A percentile compares a stretch with the other conserved stretches of the same genome.
These are phyloP conservation scores for Protonemura montana DNA, from an alignment of 2,888 invertebrate genomes.

Conservation along the genomic window DNA sequence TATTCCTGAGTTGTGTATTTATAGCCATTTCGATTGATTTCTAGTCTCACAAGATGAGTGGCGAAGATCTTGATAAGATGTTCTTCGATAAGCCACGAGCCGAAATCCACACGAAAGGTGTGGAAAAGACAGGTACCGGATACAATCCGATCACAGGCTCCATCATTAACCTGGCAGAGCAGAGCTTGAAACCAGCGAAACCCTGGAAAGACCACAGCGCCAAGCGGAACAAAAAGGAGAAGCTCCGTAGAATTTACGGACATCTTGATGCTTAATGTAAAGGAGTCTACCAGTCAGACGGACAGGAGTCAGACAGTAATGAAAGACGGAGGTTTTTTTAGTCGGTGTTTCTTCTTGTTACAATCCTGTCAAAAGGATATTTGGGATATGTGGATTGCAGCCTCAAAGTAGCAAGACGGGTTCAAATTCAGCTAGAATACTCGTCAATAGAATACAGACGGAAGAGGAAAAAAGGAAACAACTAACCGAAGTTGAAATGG, in stretches of 20 bases:
- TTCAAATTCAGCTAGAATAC: too few relatives aligned
- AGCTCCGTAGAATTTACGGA: constrained; percentile 83
- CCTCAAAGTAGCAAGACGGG: too few relatives aligned
- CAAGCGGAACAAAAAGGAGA: constrained; percentile 85
- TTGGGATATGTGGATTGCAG: too few relatives aligned
- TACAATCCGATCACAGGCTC: constrained; percentile 52
- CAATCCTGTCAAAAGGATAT: too few relatives aligned
- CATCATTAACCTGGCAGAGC: constrained; percentile 49
- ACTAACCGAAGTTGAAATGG: too few relatives aligned
- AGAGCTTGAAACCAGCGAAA: constrained; percentile 75
- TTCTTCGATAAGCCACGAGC: constrained; percentile 64
- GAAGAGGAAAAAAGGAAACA: too few relatives aligned
- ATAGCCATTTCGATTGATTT: constrained; percentile 26
- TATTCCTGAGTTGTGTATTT: too few relatives aligned
- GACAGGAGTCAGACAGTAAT: too few relatives aligned
- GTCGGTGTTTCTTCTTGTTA: too few relatives aligned
- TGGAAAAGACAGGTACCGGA: constrained; percentile 40
- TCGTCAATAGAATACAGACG: too few relatives aligned
- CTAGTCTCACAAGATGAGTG: constrained; percentile 56
- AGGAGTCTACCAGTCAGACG: too few relatives aligned
- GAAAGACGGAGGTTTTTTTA: too few relatives aligned
- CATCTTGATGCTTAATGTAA: constrained; percentile 81
- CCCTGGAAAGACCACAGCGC: constrained; percentile 85
- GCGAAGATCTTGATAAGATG: constrained; percentile 67
- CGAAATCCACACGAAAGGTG: constrained; percentile 61